These are phyloP conservation scores for Drosophila pseudoananassae DNA, from an alignment of 1,140 invertebrate genomes.

Conservation along the genomic window DNA sequence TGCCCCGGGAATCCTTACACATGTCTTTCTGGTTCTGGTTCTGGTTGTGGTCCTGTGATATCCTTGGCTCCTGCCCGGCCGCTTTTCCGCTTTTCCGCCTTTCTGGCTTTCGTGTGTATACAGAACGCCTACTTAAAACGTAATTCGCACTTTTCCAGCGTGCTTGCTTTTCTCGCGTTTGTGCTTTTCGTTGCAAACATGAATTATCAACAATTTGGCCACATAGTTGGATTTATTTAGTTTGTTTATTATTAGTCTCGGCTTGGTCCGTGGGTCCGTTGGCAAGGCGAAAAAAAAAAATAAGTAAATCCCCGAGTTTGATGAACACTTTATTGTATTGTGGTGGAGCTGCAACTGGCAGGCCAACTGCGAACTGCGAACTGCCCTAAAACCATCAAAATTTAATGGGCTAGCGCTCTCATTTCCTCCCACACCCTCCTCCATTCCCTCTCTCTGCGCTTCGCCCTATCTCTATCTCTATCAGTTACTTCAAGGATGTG, in stretches of 20 bases:
- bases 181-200: slow-evolving; percentile 12
- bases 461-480: slow-evolving; percentile 10
- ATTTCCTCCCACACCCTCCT: slow-evolving; percentile 8
- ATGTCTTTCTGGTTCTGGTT: slow-evolving; percentile 27
- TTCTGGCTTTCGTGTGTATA: slow-evolving; percentile 60
- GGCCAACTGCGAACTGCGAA: slow-evolving; percentile 30
- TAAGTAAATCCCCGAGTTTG: slow-evolving; percentile 66
- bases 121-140: slow-evolving; percentile 62
- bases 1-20: slow-evolving; percentile 55
- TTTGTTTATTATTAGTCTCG: slow-evolving; percentile 31
- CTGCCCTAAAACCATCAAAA: slow-evolving; percentile 66
- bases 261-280: slow-evolving; percentile 15
- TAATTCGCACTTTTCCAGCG: slow-evolving; percentile 48
- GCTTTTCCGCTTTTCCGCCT: slow-evolving; percentile 19
- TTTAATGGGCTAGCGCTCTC: slow-evolving; percentile 44
- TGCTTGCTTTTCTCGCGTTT: slow-evolving; percentile 12
- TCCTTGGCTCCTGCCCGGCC: slow-evolving; percentile 8
- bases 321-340: slow-evolving; percentile 79
- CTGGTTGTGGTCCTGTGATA: not conserved
- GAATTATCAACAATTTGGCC: slow-evolving; percentile 28
- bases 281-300: slow-evolving; percentile 20
- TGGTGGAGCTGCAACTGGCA: slow-evolving; percentile 28
- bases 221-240: slow-evolving; percentile 22
- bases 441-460: not conserved
- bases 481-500: slow-evolving; percentile 23